Evolutionary conservation across 2,888 invertebrate genomes (phyloP).

Genomic region (Acanthosoma haemorrhoidale): DNA sequence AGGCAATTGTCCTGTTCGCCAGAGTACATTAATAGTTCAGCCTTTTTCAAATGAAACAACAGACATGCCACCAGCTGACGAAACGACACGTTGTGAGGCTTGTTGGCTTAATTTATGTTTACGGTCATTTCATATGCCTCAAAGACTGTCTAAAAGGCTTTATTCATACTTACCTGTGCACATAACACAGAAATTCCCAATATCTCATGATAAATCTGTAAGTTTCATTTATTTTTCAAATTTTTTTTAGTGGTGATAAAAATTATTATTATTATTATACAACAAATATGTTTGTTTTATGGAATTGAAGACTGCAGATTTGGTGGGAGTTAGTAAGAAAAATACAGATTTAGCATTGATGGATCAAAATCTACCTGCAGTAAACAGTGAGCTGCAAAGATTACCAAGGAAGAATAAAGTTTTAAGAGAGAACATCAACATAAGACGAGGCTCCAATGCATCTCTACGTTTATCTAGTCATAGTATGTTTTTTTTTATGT

Average conservation of each 20-base stretch:
- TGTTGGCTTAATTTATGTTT: constrained; percentile 85
- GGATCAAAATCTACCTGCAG: neutral
- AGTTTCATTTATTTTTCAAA: neutral
- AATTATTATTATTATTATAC: neutral
- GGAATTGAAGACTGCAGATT: neutral
- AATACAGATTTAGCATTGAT: neutral
- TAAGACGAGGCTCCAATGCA: constrained; percentile 20
- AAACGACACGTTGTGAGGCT: constrained; percentile 58
- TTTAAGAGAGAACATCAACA: neutral
- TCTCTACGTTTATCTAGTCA: constrained; percentile 30
- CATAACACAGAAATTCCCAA: constrained; percentile 45
- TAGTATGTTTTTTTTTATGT: constrained; percentile 1
- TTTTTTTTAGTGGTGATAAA: neutral
- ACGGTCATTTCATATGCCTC: constrained; percentile 70
- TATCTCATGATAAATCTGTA: constrained; percentile 12
- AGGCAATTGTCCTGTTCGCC: constrained; percentile 39
- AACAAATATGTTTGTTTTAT: neutral
- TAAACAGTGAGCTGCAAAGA: neutral
- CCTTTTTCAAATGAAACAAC: constrained; percentile 27
- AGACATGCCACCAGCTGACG: neutral
- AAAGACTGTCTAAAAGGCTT: constrained; percentile 60
- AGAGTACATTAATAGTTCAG: constrained; percentile 32
- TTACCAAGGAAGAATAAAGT: constrained; percentile 3
- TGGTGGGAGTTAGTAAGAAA: neutral
- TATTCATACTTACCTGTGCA: constrained; percentile 63